These are phyloP conservation scores for Amphipoea lucens DNA, from an alignment of 2,888 invertebrate genomes.

Conservation along the genomic window DNA sequence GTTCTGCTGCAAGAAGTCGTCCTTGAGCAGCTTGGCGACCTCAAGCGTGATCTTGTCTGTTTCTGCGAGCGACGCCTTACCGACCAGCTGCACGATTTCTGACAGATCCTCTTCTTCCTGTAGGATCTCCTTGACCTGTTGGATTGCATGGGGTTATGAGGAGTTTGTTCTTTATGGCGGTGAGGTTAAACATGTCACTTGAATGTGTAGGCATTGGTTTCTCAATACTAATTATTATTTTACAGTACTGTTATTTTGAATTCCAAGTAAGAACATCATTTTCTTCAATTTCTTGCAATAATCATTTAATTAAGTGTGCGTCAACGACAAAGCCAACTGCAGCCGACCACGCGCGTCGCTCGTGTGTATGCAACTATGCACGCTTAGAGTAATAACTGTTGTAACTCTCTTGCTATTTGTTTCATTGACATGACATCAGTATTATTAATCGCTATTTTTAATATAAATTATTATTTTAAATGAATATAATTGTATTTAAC, in stretches of 20 bases:
- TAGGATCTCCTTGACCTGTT: slow-evolving; percentile 95
- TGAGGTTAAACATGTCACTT: neutral
- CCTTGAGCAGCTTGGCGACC: slow-evolving; percentile 99
- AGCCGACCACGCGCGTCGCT: no score
- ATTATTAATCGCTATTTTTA: no score
- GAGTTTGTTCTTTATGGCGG: no score
- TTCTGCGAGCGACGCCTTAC: slow-evolving; percentile 99
- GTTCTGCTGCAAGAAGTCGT: slow-evolving; percentile 99
- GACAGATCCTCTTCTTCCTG: slow-evolving; percentile 99
- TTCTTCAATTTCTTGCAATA: neutral
- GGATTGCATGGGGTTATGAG: neutral
- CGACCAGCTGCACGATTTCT: slow-evolving; percentile 99
- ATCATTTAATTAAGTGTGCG: neutral
- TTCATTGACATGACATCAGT: no score
- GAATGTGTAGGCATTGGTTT: neutral
- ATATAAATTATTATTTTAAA: no score
- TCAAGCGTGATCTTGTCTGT: slow-evolving; percentile 99
- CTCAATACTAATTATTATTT: neutral
- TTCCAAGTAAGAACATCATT: neutral
- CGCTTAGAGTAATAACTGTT: neutral
- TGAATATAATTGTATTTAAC: no score
- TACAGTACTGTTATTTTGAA: neutral
- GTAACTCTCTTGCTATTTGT: no score
- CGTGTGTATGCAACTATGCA: no score
- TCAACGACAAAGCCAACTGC: no score